Conservation (phyloP, 2,113 vertebrate species). For the Crotophaga sulcirostris region DNA sequence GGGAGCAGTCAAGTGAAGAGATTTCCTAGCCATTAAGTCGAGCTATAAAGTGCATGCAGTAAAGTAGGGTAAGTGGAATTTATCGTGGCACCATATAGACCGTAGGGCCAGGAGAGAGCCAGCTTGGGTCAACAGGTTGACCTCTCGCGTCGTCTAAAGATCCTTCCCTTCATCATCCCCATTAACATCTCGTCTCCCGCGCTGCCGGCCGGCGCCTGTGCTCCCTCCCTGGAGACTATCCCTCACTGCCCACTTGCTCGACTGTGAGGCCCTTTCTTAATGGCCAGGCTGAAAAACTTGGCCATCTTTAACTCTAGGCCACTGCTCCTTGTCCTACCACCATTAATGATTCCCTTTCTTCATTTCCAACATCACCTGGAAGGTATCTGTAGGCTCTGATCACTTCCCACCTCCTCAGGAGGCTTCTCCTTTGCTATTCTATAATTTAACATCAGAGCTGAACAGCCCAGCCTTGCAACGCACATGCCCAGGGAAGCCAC, state of each 20-base stretch:
- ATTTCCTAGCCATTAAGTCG: constrained; percentile 26
- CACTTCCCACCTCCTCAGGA: constrained; percentile 8
- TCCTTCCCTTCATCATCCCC: constrained; percentile 14
- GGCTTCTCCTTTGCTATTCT: neutral
- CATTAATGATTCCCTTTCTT: constrained; percentile 48
- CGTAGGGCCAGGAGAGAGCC: neutral
- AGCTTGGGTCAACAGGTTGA: neutral
- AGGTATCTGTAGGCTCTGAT: constrained; percentile 45
- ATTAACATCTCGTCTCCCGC: neutral
- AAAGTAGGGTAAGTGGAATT: constrained; percentile 35
- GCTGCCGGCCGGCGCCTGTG: neutral
- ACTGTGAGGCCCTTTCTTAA: neutral
- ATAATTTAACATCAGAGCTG: neutral
- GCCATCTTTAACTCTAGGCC: neutral
- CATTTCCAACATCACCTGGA: constrained; percentile 23
- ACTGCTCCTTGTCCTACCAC: neutral
- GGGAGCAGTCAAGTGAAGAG: constrained; percentile 14
- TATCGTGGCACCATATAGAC: constrained; percentile 15
- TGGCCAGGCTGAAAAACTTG: neutral
- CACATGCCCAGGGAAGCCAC: neutral
- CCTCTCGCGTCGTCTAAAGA: constrained; percentile 1
- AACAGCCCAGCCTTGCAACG: neutral
- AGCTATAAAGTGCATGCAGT: constrained; percentile 37
- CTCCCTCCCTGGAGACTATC: neutral
- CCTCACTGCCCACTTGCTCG: neutral